Base-by-base conservation (phyloP, 2,113 vertebrate species). In the Ascaphus truei region DNA sequence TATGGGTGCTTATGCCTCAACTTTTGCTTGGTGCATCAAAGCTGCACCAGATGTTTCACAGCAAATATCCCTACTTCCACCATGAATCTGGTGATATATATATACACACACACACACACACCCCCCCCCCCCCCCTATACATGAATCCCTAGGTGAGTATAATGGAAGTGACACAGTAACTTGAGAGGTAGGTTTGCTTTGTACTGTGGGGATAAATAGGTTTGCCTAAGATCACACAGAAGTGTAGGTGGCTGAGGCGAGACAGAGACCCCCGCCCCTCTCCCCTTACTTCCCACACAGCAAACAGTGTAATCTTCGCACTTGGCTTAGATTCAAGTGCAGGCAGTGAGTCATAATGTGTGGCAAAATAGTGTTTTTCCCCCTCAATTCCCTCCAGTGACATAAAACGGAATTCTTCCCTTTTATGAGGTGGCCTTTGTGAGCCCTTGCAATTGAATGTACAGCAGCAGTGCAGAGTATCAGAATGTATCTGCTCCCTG, bases 401-500 rank as follows among this genome's bases (percentile, higher is more conserved):
- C 78, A 78, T 76, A 78, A 79, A 71, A 72, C 63, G 47, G 1
- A 81, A 77, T 79, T 81, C 82, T 85, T 83, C 77, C 78, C 74
- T 82, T 84, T 83, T 78, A 85, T 75, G 81, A 86, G 83, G 76
- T 80, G 31, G 72, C 83, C 79, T 84, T 84, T 85, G 80, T 82
- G 79, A 73, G 77, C 82, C 62, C 75, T 55, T 87, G 88, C 85
- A 88, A 89, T 89, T 88, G 89, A 78, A 83, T 83, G 72, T 84
- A 90, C 90, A 90, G 87, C 82, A 90, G 87, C 82, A 84, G 84
- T 85, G 80, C 86, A 81, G 81, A 88, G 85, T 83, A 86, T 83
- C 86, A 63, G 82, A 88, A 83, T 92, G 86, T 90, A 90, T 92
- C 91, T 91, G 89, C 85, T 78, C 4, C 79, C 76, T 89, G 87